These are phyloP conservation scores for Oryzias melastigma DNA, from an alignment of 2,113 vertebrate species.

Conservation along the genomic window DNA sequence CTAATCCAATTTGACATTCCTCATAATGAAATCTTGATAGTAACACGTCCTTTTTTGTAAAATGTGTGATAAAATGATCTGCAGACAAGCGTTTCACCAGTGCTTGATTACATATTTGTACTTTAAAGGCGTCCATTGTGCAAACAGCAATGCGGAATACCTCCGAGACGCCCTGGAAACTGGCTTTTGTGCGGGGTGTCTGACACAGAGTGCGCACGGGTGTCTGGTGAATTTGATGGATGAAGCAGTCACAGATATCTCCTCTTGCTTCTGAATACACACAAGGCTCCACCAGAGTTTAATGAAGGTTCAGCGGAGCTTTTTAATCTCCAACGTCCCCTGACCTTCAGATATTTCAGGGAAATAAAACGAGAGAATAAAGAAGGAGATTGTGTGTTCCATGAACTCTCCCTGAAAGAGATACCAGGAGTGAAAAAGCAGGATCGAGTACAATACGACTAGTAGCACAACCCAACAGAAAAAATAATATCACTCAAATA, in stretches of 20 bases:
- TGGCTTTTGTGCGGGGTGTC: constrained; percentile 17
- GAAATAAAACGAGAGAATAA: constrained; percentile 27
- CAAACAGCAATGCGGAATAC: constrained; percentile 49
- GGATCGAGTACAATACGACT: too few relatives aligned
- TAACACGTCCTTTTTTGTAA: constrained; percentile 14
- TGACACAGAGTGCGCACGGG: constrained; percentile 4
- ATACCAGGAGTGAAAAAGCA: constrained; percentile 8
- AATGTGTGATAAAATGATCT: constrained; percentile 8
- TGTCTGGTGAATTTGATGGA: constrained; percentile 33
- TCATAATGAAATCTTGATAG: constrained; percentile 8
- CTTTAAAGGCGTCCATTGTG: constrained; percentile 26
- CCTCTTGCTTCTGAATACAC: constrained; percentile 25
- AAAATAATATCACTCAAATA: too few relatives aligned
- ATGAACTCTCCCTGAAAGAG: constrained; percentile 4
- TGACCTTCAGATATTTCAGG: constrained; percentile 3
- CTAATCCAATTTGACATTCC: constrained; percentile 8
- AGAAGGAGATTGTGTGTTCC: constrained; percentile 19
- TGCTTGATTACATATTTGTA: constrained; percentile 34
- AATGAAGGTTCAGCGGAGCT: constrained; percentile 29
- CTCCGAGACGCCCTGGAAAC: constrained; percentile 44
- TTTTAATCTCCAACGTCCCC: constrained; percentile 6
- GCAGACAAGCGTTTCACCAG: constrained; percentile 9
- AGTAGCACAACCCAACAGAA: too few relatives aligned
- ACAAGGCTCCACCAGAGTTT: constrained; percentile 18
- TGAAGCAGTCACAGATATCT: constrained; percentile 27